These are phyloP conservation scores for Apodemus sylvaticus DNA, from an alignment of 2,113 vertebrate species.

Conservation along the genomic window DNA sequence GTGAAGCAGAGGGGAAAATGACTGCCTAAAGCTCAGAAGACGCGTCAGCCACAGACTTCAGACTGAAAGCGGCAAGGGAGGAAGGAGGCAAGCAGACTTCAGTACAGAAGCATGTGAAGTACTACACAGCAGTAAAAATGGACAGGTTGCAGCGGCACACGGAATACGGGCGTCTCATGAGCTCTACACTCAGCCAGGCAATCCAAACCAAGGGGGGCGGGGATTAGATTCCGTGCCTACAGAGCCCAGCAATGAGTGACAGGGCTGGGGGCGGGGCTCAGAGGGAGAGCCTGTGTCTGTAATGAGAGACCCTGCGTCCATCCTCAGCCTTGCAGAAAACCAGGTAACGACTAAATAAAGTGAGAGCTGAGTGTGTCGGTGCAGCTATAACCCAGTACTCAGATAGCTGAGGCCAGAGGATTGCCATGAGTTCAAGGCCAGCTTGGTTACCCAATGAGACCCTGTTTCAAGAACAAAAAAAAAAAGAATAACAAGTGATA, in stretches of 20 bases:
- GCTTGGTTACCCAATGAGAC: background rate
- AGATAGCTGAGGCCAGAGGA: background rate
- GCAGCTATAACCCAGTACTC: background rate
- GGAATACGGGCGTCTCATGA: background rate
- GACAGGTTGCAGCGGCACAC: fast-evolving
- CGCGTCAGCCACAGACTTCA: fast-evolving
- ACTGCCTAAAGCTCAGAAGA: background rate
- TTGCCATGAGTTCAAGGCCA: background rate
- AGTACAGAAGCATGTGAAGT: fast-evolving
- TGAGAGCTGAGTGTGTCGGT: background rate
- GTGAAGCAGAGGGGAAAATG: background rate
- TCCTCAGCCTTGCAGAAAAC: background rate
- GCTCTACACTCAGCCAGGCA: background rate
- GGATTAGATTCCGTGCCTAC: background rate
- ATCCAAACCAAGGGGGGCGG: background rate
- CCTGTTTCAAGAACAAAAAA: background rate
- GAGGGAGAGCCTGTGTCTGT: background rate
- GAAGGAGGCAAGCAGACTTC: fast-evolving
- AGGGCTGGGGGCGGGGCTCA: background rate
- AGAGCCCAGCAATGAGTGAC: background rate
- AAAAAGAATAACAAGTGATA: background rate
- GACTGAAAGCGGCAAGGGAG: fast-evolving
- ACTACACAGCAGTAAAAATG: background rate
- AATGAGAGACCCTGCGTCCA: background rate
- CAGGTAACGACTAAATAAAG: background rate